phyloP scores from a whole-genome alignment of 1,140 invertebrate species.

The Diploscapter pachys region DNA sequence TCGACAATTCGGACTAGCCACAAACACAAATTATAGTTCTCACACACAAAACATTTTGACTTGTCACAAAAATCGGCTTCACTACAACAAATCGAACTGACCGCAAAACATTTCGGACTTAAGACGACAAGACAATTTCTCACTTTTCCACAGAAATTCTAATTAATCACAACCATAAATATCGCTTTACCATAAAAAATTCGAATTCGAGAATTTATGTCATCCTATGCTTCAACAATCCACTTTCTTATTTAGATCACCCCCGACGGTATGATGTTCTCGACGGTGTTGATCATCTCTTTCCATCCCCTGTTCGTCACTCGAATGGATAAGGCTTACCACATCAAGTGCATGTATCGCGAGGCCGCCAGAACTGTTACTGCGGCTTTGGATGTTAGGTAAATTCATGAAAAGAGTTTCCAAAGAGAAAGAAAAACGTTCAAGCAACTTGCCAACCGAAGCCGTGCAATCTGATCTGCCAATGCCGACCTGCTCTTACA shows the following conservation, averaged over 20 bases:
- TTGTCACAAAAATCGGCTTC: background rate
- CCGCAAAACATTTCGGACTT: too few species aligned
- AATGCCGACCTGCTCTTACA: conserved; percentile 53
- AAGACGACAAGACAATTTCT: too few species aligned
- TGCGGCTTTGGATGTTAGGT: conserved; percentile 51
- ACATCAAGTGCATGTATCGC: conserved; percentile 58
- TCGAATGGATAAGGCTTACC: conserved; percentile 56
- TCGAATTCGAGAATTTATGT: background rate
- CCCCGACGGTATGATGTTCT: conserved; percentile 57
- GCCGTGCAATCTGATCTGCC: conserved; percentile 49
- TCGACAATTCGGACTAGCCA: too few species aligned
- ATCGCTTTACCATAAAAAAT: too few species aligned
- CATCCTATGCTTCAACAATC: background rate
- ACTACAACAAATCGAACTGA: too few species aligned
- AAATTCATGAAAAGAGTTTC: background rate
- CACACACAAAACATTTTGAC: conserved; percentile 3
- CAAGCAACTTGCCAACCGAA: conserved; percentile 45
- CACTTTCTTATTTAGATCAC: conserved; percentile 25
- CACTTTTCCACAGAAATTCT: too few species aligned
- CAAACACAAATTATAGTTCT: conserved; percentile 9
- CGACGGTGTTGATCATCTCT: conserved; percentile 53
- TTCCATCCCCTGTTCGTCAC: conserved; percentile 58
- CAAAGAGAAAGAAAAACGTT: too few species aligned
- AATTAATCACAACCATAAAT: too few species aligned
- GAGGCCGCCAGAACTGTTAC: conserved; percentile 46